Evolutionary conservation across 2,113 vertebrate species (phyloP), one percentile per base, ranked within the genome.

Genomic region (Rhombomys opimus): DNA sequence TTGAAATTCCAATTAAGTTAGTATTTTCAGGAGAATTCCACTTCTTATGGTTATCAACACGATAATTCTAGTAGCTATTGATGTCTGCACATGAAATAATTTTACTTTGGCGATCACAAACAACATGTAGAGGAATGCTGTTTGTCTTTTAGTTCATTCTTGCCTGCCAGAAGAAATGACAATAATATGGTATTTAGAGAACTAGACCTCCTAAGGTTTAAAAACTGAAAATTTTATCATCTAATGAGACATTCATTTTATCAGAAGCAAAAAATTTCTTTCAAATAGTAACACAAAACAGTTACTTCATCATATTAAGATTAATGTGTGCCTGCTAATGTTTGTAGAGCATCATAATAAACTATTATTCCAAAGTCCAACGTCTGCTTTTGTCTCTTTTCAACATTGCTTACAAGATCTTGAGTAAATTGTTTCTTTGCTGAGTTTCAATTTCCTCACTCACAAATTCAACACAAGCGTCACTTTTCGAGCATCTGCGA

Each of bases 1-100:
- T 98, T 98, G 98, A 98, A 95, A 22, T 90, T 98, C 96, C 7
- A 85, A 82, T 97, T 98, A 93, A 23, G 97, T 90, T 97, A 95
- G 41, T 73, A 90, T 97, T 97, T 73, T 96, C 98, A 3, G 93
- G 32, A 7, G 32, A 91, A 97, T 95, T 96, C 78, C 54, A 73
- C 95, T 97, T 92, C 20, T 87, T 14, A 61, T 97, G 27, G 3
- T 70, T 94, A 93, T 38, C 95, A 92, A 68, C 38, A 22, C 80
- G 5, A 93, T 65, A 94, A 46, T 72, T 95, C 25, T 94, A 88
- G 57, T 78, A 46, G 5, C 8, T 38, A 87, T 10, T 59, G 78
- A n/a, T 11, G 70, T 96, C 41, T 94, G 2, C 20, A 27, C 3
- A 88, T 78, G 4, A 13, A 77, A 12, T 90, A 77, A 68, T 89